These are phyloP conservation scores for Clarias batrachus DNA, from an alignment of 2,113 vertebrate genomes.

Conservation along the genomic window DNA sequence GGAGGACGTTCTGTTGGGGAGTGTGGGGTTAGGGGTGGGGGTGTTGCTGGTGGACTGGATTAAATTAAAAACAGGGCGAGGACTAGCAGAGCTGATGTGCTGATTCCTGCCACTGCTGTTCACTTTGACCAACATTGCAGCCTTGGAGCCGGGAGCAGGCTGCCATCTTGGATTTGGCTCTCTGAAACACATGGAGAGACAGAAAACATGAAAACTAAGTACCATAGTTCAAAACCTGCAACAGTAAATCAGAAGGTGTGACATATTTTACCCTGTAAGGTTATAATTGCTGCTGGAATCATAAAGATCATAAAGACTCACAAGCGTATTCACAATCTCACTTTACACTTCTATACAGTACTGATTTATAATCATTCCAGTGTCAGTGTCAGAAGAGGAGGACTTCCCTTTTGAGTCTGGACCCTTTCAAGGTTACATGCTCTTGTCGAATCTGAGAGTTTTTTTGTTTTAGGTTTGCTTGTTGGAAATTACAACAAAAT, in stretches of 20 bases:
- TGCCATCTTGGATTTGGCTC: slow-evolving; percentile 73
- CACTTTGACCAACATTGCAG: slow-evolving; percentile 80
- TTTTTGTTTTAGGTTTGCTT: background rate
- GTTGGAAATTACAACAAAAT: background rate
- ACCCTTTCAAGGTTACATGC: background rate
- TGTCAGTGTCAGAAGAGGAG: background rate
- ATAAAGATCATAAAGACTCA: background rate
- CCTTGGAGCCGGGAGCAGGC: slow-evolving; percentile 77
- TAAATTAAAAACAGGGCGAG: slow-evolving; percentile 56
- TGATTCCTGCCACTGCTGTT: slow-evolving; percentile 68
- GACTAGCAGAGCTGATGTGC: slow-evolving; percentile 59
- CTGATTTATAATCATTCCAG: background rate
- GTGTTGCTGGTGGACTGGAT: slow-evolving; percentile 53
- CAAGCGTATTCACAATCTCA: background rate
- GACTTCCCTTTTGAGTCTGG: background rate
- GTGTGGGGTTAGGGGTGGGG: slow-evolving; percentile 50
- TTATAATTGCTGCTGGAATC: background rate
- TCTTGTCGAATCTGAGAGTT: background rate
- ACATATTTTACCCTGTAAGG: background rate
- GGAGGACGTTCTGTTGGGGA: slow-evolving; percentile 45
- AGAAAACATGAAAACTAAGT: background rate
- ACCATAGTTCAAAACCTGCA: background rate
- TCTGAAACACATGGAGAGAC: slow-evolving; percentile 53
- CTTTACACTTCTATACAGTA: background rate
- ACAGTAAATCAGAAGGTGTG: background rate